These are phyloP conservation scores for Drosophila mercatorum DNA, from an alignment of 2,888 invertebrate species.

Conservation along the genomic window DNA sequence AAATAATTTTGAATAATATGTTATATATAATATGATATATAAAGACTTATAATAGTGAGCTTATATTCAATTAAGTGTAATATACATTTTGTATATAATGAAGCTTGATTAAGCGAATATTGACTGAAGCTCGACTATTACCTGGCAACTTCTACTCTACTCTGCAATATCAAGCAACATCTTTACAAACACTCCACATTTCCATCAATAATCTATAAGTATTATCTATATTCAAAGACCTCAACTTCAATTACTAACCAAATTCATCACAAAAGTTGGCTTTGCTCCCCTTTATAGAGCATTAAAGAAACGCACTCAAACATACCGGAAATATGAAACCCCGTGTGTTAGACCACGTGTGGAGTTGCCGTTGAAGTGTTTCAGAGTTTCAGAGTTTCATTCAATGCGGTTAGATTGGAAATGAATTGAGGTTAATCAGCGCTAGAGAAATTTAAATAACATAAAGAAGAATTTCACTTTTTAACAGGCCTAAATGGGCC, in stretches of 20 bases:
- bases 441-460: slow-evolving; percentile 50
- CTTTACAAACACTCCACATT: not conserved
- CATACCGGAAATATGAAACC: slow-evolving; percentile 63
- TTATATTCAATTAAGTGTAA: too few relatives aligned
- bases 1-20: too few relatives aligned
- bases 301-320: slow-evolving; percentile 3
- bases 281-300: not conserved
- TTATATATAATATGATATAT: too few relatives aligned
- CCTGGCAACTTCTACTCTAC: not conserved
- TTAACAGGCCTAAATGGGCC: slow-evolving; percentile 10
- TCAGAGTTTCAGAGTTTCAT: slow-evolving; percentile 50
- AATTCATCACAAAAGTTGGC: not conserved
- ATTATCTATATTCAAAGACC: not conserved
- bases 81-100: not conserved
- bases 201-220: not conserved
- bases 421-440: slow-evolving; percentile 57
- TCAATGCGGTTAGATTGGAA: slow-evolving; percentile 56
- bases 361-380: slow-evolving; percentile 42
- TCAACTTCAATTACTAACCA: not conserved
- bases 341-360: slow-evolving; percentile 41
- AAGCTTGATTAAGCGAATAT: not conserved
- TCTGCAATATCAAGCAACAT: not conserved
- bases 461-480: slow-evolving; percentile 52
- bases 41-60: too few relatives aligned
- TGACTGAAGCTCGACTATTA: not conserved